A percentile compares a stretch with the other conserved stretches of the same genome.
Conservation (phyloP, 2,888 invertebrate genomes). For the Drepana falcataria region DNA sequence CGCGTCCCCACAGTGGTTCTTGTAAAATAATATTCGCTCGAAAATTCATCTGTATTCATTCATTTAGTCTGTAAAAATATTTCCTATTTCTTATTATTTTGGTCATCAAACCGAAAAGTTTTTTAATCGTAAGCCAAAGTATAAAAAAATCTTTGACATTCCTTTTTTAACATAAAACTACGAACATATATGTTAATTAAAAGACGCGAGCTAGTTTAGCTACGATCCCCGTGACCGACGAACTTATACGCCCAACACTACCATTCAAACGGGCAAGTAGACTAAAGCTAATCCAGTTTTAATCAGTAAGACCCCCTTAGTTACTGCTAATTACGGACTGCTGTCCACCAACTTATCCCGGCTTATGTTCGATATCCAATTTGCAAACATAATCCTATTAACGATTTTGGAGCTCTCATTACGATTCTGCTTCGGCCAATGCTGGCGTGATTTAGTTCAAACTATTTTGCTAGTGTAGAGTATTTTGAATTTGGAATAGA, state of each 20-base stretch:
- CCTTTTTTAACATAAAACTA: too few relatives aligned
- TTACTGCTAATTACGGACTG: constrained; percentile 71
- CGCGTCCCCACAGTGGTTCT: too few relatives aligned
- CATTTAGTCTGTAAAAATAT: too few relatives aligned
- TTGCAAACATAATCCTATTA: constrained; percentile 65
- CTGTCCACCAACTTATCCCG: constrained; percentile 57
- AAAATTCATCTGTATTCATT: too few relatives aligned
- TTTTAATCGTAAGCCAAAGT: too few relatives aligned
- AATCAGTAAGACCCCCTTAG: constrained; percentile 61
- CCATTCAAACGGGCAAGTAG: constrained; percentile 13
- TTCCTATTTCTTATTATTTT: too few relatives aligned
- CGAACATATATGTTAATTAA: too few relatives aligned
- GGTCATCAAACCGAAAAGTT: too few relatives aligned
- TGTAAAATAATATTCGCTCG: too few relatives aligned
- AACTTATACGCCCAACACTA: not conserved
- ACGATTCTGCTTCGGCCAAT: constrained; percentile 30
- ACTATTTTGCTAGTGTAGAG: not conserved
- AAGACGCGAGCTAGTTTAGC: too few relatives aligned
- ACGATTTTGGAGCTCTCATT: constrained; percentile 58
- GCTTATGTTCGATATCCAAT: constrained; percentile 70
- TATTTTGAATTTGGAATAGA: too few relatives aligned
- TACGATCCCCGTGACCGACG: not conserved
- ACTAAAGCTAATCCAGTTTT: constrained; percentile 62
- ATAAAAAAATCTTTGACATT: too few relatives aligned
- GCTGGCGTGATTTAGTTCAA: constrained; percentile 8